Conservation (phyloP, 2,888 invertebrate genomes). For the Melitaea athalia region DNA sequence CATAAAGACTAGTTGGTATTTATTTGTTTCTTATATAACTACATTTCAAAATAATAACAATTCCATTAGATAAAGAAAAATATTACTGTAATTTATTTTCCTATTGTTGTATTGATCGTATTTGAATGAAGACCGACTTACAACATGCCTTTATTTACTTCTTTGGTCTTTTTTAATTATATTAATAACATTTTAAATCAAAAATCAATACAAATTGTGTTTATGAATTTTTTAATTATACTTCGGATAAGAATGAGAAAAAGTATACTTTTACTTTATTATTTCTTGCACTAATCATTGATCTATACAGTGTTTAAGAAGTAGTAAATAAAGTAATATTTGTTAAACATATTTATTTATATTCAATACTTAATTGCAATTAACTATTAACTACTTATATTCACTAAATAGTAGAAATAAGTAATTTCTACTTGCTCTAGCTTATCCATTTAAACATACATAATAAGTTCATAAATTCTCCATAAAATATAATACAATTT, state of each 20-base stretch:
- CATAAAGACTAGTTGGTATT: too few relatives aligned
- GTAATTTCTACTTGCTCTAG: constrained; percentile 21
- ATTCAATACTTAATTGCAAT: not conserved
- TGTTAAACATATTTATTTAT: constrained; percentile 9
- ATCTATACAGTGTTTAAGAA: not conserved
- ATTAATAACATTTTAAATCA: not conserved
- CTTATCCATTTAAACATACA: constrained; percentile 27
- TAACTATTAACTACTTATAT: constrained; percentile 6
- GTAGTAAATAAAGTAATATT: not conserved
- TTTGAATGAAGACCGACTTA: not conserved
- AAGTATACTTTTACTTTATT: not conserved
- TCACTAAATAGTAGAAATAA: not conserved
- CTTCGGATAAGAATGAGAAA: constrained; percentile 6
- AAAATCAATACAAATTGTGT: not conserved
- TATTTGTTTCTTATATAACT: not conserved
- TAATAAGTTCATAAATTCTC: constrained; percentile 16
- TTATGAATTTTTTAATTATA: not conserved
- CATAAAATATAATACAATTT: constrained; percentile 19
- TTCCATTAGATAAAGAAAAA: not conserved
- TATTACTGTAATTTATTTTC: not conserved
- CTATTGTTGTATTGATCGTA: not conserved
- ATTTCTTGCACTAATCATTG: not conserved
- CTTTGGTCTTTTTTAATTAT: constrained; percentile 15
- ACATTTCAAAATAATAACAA: not conserved
- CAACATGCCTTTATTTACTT: constrained; percentile 3